Evolutionary conservation across 2,888 invertebrate species (phyloP).

Genomic region (Dione vanillae): DNA sequence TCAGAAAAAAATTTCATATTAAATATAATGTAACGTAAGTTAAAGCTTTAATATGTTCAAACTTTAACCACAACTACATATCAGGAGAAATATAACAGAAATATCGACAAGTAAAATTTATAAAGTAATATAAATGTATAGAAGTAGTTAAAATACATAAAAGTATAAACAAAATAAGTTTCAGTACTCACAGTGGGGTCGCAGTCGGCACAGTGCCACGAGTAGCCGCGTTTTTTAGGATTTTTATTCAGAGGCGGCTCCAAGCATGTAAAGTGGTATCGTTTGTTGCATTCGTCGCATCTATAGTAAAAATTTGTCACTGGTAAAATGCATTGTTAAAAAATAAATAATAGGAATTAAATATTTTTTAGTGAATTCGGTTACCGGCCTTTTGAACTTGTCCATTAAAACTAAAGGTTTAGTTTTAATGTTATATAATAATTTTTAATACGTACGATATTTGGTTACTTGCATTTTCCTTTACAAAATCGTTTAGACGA

Average conservation of each 20-base stretch:
- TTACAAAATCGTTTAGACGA: background rate
- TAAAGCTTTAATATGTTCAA: too few relatives aligned
- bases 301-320: conserved; percentile 56
- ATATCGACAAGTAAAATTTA: too few relatives aligned
- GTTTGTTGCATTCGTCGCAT: conserved; percentile 95
- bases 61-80: too few relatives aligned
- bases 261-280: conserved; percentile 96
- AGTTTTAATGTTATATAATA: too few relatives aligned
- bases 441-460: too few relatives aligned
- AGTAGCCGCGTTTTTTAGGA: conserved; percentile 96
- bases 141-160: background rate
- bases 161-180: background rate
- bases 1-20: too few relatives aligned
- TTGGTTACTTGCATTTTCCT: background rate
- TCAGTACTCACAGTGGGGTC: conserved; percentile 91
- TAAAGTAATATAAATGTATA: background rate
- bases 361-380: too few relatives aligned
- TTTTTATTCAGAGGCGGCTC: conserved; percentile 97
- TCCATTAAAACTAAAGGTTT: too few relatives aligned
- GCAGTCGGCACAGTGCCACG: conserved; percentile 98
- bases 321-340: background rate
- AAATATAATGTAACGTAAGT: too few relatives aligned
- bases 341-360: too few relatives aligned
- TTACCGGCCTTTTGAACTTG: too few relatives aligned
- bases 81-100: too few relatives aligned